Conservation (phyloP, 1,140 invertebrate species). For the Phocides pigmalion region DNA sequence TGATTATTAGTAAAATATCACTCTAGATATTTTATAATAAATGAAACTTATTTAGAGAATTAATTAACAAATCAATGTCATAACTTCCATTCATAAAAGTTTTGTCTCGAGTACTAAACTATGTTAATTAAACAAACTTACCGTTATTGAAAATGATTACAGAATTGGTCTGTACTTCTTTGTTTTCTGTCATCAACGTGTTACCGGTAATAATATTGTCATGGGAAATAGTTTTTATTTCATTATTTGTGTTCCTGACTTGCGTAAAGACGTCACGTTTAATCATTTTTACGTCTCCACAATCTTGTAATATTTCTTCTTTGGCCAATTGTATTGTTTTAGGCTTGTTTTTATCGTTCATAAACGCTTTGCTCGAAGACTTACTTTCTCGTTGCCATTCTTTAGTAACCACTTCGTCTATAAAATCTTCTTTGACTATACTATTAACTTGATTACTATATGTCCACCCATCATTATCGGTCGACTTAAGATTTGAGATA, state of each 20-base stretch:
- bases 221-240: neutral
- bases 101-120: too few species aligned
- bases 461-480: neutral
- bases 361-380: neutral
- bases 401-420: too few species aligned
- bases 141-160: neutral
- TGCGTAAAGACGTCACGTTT: neutral
- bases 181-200: neutral
- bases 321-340: neutral
- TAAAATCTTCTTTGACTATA: too few species aligned
- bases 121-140: too few species aligned
- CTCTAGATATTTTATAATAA: too few species aligned
- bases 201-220: neutral
- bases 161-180: slow-evolving; percentile 8
- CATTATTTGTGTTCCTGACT: neutral
- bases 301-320: neutral
- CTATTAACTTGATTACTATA: neutral
- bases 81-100: too few species aligned
- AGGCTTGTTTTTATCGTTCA: neutral
- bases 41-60: too few species aligned
- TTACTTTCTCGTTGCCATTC: neutral
- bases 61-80: too few species aligned
- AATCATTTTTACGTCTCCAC: slow-evolving; percentile 4
- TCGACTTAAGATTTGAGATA: neutral
- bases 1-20: too few species aligned